Evolutionary conservation across 2,797 vertebrate genomes (phyloP).

Genomic region (Hafferia zeledoni): DNA sequence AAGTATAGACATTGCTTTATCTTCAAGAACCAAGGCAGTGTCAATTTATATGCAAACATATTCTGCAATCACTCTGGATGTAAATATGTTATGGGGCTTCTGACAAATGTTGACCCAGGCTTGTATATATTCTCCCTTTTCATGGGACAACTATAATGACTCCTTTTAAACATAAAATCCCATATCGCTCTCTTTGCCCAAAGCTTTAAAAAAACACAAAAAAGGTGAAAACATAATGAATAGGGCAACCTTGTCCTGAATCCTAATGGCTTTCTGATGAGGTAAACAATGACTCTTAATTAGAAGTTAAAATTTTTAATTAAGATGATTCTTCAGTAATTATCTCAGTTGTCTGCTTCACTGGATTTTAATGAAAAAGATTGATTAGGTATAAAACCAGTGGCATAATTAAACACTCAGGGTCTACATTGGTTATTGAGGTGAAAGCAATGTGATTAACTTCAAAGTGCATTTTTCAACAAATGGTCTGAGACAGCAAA

Average conservation of each 20-base stretch:
- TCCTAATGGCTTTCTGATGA: constrained; percentile 85
- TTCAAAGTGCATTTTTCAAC: constrained; percentile 64
- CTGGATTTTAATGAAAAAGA: constrained; percentile 87
- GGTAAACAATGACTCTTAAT: constrained; percentile 93
- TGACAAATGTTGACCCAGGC: not conserved
- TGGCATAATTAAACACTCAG: constrained; percentile 85
- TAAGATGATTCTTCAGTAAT: constrained; percentile 90
- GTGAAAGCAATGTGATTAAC: constrained; percentile 84
- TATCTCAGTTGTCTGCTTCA: constrained; percentile 88
- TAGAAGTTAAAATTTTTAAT: constrained; percentile 91
- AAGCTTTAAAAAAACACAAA: not conserved
- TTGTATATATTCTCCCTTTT: constrained; percentile 10
- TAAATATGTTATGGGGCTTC: constrained; percentile 32
- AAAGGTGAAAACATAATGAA: constrained; percentile 65
- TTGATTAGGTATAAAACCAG: constrained; percentile 84
- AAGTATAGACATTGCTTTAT: constrained; percentile 19
- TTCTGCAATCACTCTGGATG: constrained; percentile 49
- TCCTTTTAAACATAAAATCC: not conserved
- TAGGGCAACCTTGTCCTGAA: constrained; percentile 78
- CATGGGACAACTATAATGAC: not conserved
- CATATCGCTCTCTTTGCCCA: constrained; percentile 21
- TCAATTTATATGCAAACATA: constrained; percentile 61
- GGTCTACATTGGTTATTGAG: constrained; percentile 76
- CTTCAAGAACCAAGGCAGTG: not conserved
- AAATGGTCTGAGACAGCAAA: constrained; percentile 39